Evolutionary conservation across 2,888 invertebrate genomes (phyloP), one percentile per base, ranked within the genome.

Genomic region (Dynastes maya): DNA sequence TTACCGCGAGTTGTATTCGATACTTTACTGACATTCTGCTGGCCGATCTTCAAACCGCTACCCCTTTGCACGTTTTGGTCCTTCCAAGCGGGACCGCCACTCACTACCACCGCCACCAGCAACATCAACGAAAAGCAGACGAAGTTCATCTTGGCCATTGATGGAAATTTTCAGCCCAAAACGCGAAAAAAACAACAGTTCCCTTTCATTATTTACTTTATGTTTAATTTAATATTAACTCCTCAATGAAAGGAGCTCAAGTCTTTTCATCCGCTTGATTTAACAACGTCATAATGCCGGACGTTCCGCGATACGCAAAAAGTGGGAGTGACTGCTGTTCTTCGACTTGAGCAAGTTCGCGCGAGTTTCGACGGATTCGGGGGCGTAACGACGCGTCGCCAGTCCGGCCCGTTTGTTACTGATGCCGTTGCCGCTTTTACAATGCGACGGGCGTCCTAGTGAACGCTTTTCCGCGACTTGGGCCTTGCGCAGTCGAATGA

Each of bases 81-180:
- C 76, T 87, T 88, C 89, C 89, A 89, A 55, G 88, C 88, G 5
- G 88, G 88, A 8, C 88, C 88, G 4, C 88, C 89, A 83, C 88
- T 88, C 32, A 89, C 89, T 40, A 87, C 89, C 71, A 86, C 88
- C 63, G 88, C 86, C 64, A 88, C 82, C 76, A 87, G 83, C 68
- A 88, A 83, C 79, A 86, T 88, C 78, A 88, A 82, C 65, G 87
- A 83, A 53, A 88, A 85, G 78, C 86, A 85, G 78, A 86, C 85
- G 76, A 85, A 83, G 81, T 86, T 84, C 87, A 88, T 88, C 77
- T 82, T 85, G 76, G 78, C 45, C 78, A 77, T 67, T 49, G 49
- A 49, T 29, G 29, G 11, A 45, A 32, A 4, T 5, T 16, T n/a
- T 22, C 22, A 4, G 3, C 16, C 1, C 55, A 1, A 22, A 0